Evolutionary conservation across 2,113 vertebrate genomes (phyloP).

Genomic region (Brachyhypopomus occidentalis): DNA sequence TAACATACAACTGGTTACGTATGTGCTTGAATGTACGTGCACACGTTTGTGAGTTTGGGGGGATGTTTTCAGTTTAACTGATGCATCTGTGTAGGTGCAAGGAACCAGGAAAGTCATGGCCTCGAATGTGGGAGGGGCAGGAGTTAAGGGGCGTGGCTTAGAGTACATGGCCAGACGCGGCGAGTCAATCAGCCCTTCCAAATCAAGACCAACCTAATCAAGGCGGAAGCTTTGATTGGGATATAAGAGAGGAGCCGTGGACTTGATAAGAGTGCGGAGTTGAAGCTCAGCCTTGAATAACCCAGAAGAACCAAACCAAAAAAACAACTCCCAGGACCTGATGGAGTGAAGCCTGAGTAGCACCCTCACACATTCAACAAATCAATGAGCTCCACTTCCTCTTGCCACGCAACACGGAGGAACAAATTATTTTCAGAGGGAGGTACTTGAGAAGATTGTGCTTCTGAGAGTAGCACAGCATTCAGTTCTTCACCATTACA

Average conservation of each 20-base stretch:
- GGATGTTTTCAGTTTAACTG: neutral
- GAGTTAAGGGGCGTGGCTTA: neutral
- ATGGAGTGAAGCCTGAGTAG: constrained; percentile 16
- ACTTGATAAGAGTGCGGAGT: constrained; percentile 14
- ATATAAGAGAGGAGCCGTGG: constrained; percentile 61
- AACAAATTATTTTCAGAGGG: constrained; percentile 40
- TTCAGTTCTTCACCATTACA: neutral
- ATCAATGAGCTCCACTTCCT: constrained; percentile 57
- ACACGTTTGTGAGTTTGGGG: too few species aligned
- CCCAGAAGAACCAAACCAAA: constrained; percentile 52
- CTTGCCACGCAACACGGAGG: constrained; percentile 48
- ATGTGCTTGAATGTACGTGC: neutral
- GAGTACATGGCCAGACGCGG: neutral
- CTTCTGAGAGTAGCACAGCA: neutral
- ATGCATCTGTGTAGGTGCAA: neutral
- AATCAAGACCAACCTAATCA: constrained; percentile 66
- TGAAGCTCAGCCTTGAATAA: neutral
- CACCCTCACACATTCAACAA: constrained; percentile 48
- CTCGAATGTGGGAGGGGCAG: constrained; percentile 3
- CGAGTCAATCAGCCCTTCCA: constrained; percentile 38
- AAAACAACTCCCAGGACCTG: neutral
- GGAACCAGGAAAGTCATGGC: neutral
- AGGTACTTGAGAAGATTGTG: neutral
- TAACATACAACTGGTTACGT: neutral
- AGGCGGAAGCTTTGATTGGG: constrained; percentile 59